Percentiles rank a stretch among this genome's conserved stretches.
These are phyloP conservation scores for Siniperca undulata DNA, from an alignment of 2,797 vertebrate species.

Conservation along the genomic window DNA sequence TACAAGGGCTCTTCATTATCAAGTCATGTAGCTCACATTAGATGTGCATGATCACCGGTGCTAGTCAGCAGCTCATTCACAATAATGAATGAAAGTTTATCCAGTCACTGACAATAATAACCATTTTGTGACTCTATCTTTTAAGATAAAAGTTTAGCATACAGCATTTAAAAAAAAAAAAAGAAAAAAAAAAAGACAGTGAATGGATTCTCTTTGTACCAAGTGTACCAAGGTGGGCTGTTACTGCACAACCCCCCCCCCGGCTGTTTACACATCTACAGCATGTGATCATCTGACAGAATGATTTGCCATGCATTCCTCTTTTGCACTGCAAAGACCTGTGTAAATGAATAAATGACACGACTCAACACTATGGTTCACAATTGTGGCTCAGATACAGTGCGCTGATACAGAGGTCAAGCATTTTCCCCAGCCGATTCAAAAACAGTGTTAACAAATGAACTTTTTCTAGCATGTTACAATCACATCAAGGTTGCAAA, in stretches of 20 bases:
- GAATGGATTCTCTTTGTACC: background rate
- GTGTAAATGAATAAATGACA: background rate
- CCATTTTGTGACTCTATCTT: too few species aligned
- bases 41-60: background rate
- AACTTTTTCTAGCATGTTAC: background rate
- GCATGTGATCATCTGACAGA: background rate
- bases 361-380: background rate
- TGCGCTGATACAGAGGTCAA: background rate
- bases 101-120: background rate
- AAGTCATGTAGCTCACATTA: background rate
- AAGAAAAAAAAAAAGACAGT: background rate
- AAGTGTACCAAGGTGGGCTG: background rate
- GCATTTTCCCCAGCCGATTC: background rate
- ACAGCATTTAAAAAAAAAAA: background rate
- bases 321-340: background rate
- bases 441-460: background rate
- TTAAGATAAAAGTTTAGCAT: background rate
- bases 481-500: background rate
- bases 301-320: background rate
- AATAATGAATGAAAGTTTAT: background rate
- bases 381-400: background rate
- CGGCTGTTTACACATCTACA: background rate
- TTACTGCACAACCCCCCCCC: background rate
- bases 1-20: background rate
- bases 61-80: background rate